These are phyloP conservation scores for Phylloscopus collybita DNA, from an alignment of 2,797 vertebrate species.

Conservation along the genomic window DNA sequence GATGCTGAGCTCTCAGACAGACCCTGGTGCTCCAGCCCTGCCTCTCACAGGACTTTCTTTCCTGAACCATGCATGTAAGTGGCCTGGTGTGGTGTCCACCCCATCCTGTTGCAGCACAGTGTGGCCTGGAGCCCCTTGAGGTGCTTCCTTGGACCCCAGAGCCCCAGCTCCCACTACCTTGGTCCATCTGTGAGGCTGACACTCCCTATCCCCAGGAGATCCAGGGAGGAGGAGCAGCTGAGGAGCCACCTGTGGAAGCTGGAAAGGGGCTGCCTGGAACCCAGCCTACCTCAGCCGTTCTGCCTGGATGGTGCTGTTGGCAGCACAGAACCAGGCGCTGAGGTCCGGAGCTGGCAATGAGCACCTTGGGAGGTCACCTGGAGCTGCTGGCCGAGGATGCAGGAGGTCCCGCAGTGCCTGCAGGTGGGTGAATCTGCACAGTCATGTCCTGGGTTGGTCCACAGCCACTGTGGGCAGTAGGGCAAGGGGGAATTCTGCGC, in stretches of 20 bases:
- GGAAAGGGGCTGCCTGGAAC: neutral
- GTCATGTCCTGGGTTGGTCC: neutral
- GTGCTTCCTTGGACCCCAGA: neutral
- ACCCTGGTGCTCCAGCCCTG: conserved; percentile 68
- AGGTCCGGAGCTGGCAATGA: fast-evolving
- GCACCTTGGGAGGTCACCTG: fast-evolving
- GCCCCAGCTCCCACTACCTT: neutral
- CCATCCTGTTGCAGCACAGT: fast-evolving
- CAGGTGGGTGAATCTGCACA: neutral
- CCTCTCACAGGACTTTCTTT: conserved; percentile 65
- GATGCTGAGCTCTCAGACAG: neutral
- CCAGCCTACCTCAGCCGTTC: conserved; percentile 59
- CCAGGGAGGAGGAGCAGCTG: conserved; percentile 13
- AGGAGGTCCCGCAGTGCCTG: fast-evolving
- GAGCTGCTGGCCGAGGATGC: fast-evolving
- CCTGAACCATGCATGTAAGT: conserved; percentile 29
- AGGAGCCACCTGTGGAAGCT: conserved; percentile 39
- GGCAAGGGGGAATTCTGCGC: neutral
- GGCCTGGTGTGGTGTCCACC: neutral
- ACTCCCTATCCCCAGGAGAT: conserved; percentile 11
- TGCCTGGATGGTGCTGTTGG: conserved; percentile 76
- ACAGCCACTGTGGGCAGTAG: neutral
- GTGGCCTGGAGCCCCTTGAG: neutral
- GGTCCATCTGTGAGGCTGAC: no score
- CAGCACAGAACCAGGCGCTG: neutral